These are phyloP conservation scores for Eupeodes latifasciatus DNA, from an alignment of 2,888 invertebrate genomes.

Conservation along the genomic window DNA sequence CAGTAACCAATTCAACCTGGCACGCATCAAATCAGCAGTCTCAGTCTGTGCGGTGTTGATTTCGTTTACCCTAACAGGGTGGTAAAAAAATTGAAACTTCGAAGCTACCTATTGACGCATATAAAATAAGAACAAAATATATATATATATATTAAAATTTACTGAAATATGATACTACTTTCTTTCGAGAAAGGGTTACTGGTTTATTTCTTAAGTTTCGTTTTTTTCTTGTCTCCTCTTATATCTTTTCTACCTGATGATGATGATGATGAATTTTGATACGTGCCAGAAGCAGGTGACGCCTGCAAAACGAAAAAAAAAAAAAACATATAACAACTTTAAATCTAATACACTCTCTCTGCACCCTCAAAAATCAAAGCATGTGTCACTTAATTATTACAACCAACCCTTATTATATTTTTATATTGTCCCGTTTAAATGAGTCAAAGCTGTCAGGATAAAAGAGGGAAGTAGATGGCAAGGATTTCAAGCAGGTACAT, in stretches of 20 bases:
- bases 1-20: conserved; percentile 32
- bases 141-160: conserved; percentile 11
- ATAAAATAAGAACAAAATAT: conserved; percentile 30
- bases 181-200: conserved; percentile 49
- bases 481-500: conserved; percentile 14
- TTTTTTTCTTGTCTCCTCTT: not conserved
- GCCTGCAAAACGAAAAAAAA: conserved; percentile 21
- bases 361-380: conserved; percentile 69
- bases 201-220: conserved; percentile 2
- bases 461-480: conserved; percentile 31
- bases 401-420: conserved; percentile 52
- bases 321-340: conserved; percentile 19
- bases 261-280: conserved; percentile 66
- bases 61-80: conserved; percentile 34
- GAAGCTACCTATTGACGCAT: conserved; percentile 40
- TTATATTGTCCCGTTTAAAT: conserved; percentile 53
- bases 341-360: conserved; percentile 44
- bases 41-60: conserved; percentile 50
- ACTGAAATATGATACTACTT: conserved; percentile 56
- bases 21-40: conserved; percentile 64
- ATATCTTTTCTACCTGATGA: conserved; percentile 16
- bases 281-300: conserved; percentile 73
- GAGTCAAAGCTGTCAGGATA: conserved; percentile 52
- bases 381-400: conserved; percentile 74
- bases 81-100: conserved; percentile 13